Percentiles rank a stretch among this genome's conserved stretches.
Evolutionary conservation across 2,888 invertebrate species (phyloP).

Genomic region (Euzetes globulus): DNA sequence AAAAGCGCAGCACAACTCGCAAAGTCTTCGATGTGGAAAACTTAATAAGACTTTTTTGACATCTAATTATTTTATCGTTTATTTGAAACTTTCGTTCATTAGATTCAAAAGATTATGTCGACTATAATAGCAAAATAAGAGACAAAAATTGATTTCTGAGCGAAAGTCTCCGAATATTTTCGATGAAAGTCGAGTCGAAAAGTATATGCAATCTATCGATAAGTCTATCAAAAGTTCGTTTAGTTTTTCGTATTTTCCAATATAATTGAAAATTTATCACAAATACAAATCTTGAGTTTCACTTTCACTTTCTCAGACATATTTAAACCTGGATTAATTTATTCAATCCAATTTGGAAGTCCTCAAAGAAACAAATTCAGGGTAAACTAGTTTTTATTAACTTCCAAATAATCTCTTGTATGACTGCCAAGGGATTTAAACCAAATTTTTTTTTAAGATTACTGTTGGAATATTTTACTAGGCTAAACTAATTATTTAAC

Average conservation of each 20-base stretch:
- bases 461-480: too few species aligned
- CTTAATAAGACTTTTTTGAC: background rate
- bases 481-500: too few species aligned
- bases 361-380: too few species aligned
- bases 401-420: too few species aligned
- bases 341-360: too few species aligned
- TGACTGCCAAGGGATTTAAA: too few species aligned
- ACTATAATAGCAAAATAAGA: background rate
- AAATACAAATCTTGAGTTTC: background rate
- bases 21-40: background rate
- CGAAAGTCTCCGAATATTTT: too few species aligned
- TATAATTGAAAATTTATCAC: background rate
- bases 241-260: background rate
- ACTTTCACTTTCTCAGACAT: background rate
- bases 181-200: background rate
- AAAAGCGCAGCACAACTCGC: background rate
- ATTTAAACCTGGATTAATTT: too few species aligned
- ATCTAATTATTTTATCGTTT: slow-evolving; percentile 7
- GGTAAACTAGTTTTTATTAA: too few species aligned
- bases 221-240: background rate
- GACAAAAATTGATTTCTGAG: too few species aligned
- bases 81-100: background rate
- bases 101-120: background rate
- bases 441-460: too few species aligned
- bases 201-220: background rate